These are phyloP conservation scores for Prolemur simus DNA, from an alignment of 2,113 vertebrate genomes.

Conservation along the genomic window DNA sequence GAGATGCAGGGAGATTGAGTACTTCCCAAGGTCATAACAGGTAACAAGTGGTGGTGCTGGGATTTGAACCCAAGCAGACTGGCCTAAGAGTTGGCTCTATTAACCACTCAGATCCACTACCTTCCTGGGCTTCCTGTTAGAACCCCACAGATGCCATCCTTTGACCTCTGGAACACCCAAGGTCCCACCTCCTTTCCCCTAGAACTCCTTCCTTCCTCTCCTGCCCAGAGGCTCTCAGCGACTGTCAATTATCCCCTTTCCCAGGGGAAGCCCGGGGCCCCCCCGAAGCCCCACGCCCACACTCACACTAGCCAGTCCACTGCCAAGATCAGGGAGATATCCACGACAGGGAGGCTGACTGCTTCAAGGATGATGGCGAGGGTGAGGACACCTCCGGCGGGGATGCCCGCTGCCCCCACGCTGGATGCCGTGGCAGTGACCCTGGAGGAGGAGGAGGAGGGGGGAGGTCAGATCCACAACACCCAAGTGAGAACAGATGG, in stretches of 20 bases:
- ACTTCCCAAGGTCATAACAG: neutral
- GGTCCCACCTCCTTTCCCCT: neutral
- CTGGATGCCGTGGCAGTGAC: constrained; percentile 94
- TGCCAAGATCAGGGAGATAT: constrained; percentile 93
- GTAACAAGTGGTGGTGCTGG: neutral
- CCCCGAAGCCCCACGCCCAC: neutral
- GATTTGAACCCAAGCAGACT: neutral
- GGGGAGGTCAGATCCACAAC: neutral
- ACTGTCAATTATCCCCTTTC: neutral
- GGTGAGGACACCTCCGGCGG: constrained; percentile 91
- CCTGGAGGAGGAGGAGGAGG: constrained; percentile 69
- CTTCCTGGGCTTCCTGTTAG: neutral
- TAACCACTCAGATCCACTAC: neutral
- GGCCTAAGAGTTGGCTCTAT: neutral
- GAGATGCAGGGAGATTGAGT: neutral
- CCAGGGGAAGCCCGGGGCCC: too few relatives aligned
- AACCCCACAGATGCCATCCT: neutral
- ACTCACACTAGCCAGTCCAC: constrained; percentile 97
- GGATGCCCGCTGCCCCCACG: constrained; percentile 93
- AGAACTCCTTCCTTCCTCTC: neutral
- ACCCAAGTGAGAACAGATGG: accelerated
- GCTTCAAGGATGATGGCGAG: constrained; percentile 94
- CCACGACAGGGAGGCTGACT: constrained; percentile 87
- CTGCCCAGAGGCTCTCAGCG: neutral
- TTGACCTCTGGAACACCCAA: neutral